These are phyloP conservation scores for Aporophyla lueneburgensis DNA, from an alignment of 2,888 invertebrate species.

Conservation along the genomic window DNA sequence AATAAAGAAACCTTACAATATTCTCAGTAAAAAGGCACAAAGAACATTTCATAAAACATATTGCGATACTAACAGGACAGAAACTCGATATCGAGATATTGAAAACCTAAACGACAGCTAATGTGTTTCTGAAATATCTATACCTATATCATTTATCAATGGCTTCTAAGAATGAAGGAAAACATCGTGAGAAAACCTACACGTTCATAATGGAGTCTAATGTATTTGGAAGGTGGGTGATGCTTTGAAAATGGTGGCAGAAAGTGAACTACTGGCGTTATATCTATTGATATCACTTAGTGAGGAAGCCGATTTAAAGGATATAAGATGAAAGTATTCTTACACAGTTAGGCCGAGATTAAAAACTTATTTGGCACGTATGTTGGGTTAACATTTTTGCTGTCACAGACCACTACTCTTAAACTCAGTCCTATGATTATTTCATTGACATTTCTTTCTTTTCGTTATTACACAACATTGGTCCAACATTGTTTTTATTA, in stretches of 20 bases:
- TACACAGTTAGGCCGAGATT: not conserved
- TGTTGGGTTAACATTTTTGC: not conserved
- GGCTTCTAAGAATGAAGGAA: conserved; percentile 45
- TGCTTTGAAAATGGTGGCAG: conserved; percentile 31
- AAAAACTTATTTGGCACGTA: not conserved
- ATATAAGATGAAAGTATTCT: not conserved
- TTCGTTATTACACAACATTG: not conserved
- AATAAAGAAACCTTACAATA: conserved; percentile 29
- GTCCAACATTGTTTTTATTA: not conserved
- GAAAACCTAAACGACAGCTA: conserved; percentile 61
- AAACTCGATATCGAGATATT: conserved; percentile 57
- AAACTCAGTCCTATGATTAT: not conserved
- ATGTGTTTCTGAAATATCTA: conserved; percentile 61
- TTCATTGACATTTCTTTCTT: not conserved
- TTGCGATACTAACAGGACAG: conserved; percentile 46
- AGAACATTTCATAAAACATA: conserved; percentile 47
- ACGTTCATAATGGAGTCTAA: conserved; percentile 60
- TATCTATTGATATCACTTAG: conserved; percentile 23
- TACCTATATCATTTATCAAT: conserved; percentile 62
- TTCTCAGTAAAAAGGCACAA: conserved; percentile 31
- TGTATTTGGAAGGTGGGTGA: conserved; percentile 41
- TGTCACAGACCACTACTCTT: not conserved
- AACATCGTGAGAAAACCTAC: conserved; percentile 60
- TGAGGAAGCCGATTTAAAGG: not conserved
- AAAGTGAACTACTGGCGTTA: conserved; percentile 36